Evolutionary conservation across 2,888 invertebrate species (phyloP).

Genomic region (Listrodromus nycthemerus): DNA sequence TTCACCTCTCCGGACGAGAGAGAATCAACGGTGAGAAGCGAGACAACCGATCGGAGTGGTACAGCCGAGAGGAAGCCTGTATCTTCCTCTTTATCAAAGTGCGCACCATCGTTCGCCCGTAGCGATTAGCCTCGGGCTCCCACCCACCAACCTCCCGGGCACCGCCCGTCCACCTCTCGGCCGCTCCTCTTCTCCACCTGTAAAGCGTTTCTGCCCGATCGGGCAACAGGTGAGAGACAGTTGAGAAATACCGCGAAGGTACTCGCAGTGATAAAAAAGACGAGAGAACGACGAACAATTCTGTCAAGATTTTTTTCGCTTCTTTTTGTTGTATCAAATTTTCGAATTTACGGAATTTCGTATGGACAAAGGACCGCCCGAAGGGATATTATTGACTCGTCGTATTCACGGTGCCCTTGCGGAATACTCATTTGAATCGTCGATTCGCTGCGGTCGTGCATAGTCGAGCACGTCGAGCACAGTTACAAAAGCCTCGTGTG

Average conservation of each 20-base stretch:
- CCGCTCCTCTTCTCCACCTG: slow-evolving; percentile 56
- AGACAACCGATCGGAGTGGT: slow-evolving; percentile 44
- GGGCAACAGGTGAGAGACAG: slow-evolving; percentile 56
- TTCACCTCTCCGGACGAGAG: slow-evolving; percentile 54
- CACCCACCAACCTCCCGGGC: slow-evolving; percentile 59
- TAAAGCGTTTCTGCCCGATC: slow-evolving; percentile 47
- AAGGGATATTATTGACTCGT: too few species aligned
- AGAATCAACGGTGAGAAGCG: slow-evolving; percentile 56
- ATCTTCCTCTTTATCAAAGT: slow-evolving; percentile 60
- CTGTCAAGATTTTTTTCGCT: not conserved
- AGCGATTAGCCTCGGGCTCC: slow-evolving; percentile 50
- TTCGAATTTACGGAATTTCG: too few species aligned
- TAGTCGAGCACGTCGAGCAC: too few species aligned
- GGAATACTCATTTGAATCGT: too few species aligned
- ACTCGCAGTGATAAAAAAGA: not conserved
- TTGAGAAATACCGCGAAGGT: slow-evolving; percentile 15
- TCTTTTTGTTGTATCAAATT: too few species aligned
- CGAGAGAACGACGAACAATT: not conserved
- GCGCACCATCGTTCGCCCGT: slow-evolving; percentile 48
- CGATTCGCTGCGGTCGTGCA: too few species aligned
- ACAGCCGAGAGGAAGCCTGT: slow-evolving; percentile 34
- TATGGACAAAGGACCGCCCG: too few species aligned
- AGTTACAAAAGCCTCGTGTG: too few species aligned
- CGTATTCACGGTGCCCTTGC: too few species aligned
- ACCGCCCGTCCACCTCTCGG: slow-evolving; percentile 64